Percentiles rank a stretch among this genome's conserved stretches.
Evolutionary conservation across 2,888 invertebrate genomes (phyloP).

Genomic region (Tipula lateralis): DNA sequence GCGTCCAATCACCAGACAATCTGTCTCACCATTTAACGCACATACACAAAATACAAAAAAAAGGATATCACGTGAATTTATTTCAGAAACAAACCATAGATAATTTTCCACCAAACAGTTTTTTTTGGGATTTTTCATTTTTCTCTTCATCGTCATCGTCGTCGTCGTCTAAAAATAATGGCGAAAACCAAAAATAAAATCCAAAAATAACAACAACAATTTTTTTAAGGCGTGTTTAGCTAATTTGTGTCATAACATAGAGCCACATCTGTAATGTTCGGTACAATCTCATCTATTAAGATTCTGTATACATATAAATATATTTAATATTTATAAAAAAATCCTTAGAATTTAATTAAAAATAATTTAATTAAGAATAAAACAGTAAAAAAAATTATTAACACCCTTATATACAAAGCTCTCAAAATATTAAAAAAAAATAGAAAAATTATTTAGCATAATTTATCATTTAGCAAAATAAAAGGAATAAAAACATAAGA

Average conservation of each 20-base stretch:
- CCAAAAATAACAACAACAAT: background rate
- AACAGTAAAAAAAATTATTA: background rate
- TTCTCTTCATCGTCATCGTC: background rate
- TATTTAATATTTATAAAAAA: background rate
- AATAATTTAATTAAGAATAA: slow-evolving; percentile 7
- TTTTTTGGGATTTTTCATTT: background rate
- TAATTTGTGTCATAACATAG: background rate
- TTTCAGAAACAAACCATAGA: slow-evolving; percentile 1
- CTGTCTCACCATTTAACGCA: background rate
- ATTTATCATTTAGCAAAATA: background rate
- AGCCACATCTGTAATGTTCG: background rate
- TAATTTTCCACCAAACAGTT: background rate
- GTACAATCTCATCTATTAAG: background rate
- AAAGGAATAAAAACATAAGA: background rate
- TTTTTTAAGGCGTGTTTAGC: slow-evolving; percentile 19
- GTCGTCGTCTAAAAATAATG: background rate
- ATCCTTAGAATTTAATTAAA: background rate
- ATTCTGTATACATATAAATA: background rate
- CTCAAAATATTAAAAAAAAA: background rate
- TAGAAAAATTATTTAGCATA: slow-evolving; percentile 5
- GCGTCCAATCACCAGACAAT: background rate
- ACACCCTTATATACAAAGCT: slow-evolving; percentile 1
- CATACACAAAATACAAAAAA: background rate
- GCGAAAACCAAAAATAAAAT: slow-evolving; percentile 4
- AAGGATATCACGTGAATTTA: background rate